Base-by-base conservation (phyloP, 2,888 invertebrate genomes). In the Myathropa florea region DNA sequence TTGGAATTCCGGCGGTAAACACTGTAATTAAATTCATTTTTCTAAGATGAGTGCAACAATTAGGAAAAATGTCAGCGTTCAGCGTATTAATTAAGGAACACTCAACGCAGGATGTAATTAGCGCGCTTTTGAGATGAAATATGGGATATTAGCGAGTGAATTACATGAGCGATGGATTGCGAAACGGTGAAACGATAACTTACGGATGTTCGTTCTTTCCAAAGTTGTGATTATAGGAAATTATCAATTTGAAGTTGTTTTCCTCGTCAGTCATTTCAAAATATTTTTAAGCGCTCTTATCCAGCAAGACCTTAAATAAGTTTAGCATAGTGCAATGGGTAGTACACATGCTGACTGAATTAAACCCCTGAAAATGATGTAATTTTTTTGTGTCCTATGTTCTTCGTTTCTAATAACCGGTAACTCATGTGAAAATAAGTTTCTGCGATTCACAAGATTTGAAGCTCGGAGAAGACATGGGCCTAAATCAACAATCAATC, bases 81-180 rank as follows among this genome's bases (percentile, higher is more conserved):
- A 55, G 61, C 76, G n/a, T 57, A 77, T 55, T 77, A 85, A 84
- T 84, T 81, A 76, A 55, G 67, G 63, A 85, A 85, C 55, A 46
- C 30, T 67, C 18, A 24, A n/a, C 57, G 36, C 79, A 75, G 76
- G 61, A 71, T 60, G 75, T 65, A 65, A 71, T 75, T 84, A 84
- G 55, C 36, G 53, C 4, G 21, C 10, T 3, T 60, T 61, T 59
- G 26, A 28, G 30, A 60, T 26, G 39, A 24, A 26, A 72, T 23
- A 67, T 61, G 53, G 39, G 57, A 33, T 76, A 67, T 75, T 59
- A 10, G n/a, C 46, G 24, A 46, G 60, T 33, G n/a, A 68, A 39
- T 68, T 68, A 60, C 59, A 46, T n/a, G 46, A 60, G 26, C n/a
- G 9, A 3, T 23, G 26, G 21, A 46, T 59, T 59, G 28, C 33